phyloP scores from a whole-genome alignment of 2,888 invertebrate genomes.

The Blastobasis adustella region DNA sequence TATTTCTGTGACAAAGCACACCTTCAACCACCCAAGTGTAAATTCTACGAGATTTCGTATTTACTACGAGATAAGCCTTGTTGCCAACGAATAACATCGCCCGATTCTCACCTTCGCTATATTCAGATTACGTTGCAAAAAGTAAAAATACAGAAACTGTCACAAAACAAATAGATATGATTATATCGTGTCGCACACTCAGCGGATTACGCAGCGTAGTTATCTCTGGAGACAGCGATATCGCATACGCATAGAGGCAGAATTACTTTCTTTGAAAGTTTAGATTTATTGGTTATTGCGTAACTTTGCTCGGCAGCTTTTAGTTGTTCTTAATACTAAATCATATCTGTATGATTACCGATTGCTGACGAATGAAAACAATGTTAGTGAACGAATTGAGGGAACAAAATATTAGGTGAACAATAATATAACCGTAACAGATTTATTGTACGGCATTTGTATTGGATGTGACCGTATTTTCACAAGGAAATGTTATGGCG shows the following conservation, averaged over 20 bases:
- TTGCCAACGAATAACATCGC: constrained; percentile 29
- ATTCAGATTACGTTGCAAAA: constrained; percentile 32
- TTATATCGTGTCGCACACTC: constrained; percentile 47
- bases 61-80: constrained; percentile 37
- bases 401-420: constrained; percentile 8
- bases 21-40: constrained; percentile 57
- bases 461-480: neutral
- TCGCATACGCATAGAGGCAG: constrained; percentile 57
- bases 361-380: constrained; percentile 46
- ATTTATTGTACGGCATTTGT: neutral
- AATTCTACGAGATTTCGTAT: constrained; percentile 49
- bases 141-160: constrained; percentile 32
- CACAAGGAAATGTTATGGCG: neutral
- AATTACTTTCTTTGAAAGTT: constrained; percentile 67
- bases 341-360: constrained; percentile 56
- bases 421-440: neutral
- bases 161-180: constrained; percentile 46
- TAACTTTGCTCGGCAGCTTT: constrained; percentile 53
- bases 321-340: constrained; percentile 63
- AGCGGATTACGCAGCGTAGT: constrained; percentile 52
- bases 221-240: constrained; percentile 54
- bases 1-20: constrained; percentile 61
- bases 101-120: constrained; percentile 33
- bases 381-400: constrained; percentile 21
- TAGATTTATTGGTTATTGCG: constrained; percentile 66